phyloP scores from a whole-genome alignment of 2,888 invertebrate genomes.

The Papilio gigon region DNA sequence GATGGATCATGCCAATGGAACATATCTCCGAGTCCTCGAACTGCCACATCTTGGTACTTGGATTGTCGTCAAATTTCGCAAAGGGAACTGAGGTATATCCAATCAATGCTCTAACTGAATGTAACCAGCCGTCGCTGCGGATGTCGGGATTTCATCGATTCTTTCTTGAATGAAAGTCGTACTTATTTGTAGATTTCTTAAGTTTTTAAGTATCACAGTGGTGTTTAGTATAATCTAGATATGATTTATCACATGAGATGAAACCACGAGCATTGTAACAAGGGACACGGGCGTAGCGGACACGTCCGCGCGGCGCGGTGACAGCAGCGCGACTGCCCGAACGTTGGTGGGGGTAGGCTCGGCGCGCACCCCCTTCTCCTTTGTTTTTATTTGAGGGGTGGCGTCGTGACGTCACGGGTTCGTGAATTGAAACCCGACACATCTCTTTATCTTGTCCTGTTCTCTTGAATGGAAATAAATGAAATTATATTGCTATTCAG shows the following conservation, averaged over 20 bases:
- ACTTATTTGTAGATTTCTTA: background rate
- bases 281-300: conserved; percentile 57
- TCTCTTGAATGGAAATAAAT: conserved; percentile 39
- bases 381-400: conserved; percentile 47
- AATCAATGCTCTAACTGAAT: conserved; percentile 42
- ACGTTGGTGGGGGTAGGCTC: conserved; percentile 43
- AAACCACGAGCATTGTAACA: conserved; percentile 65
- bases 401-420: conserved; percentile 62
- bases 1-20: conserved; percentile 91
- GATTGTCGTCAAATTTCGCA: conserved; percentile 42
- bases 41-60: conserved; percentile 82
- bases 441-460: conserved; percentile 49
- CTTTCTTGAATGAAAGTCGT: conserved; percentile 22
- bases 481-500: conserved; percentile 29
- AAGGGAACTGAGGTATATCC: conserved; percentile 45
- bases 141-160: conserved; percentile 13
- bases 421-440: conserved; percentile 46
- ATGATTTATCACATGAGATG: conserved; percentile 57
- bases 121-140: conserved; percentile 33
- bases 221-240: conserved; percentile 36
- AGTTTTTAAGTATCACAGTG: background rate
- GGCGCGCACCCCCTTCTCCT: conserved; percentile 45
- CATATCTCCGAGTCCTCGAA: conserved; percentile 89
- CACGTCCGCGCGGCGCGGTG: conserved; percentile 66
- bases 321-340: conserved; percentile 73